phyloP scores from a whole-genome alignment of 2,797 vertebrate genomes.

The Urocyon cinereoargenteus region DNA sequence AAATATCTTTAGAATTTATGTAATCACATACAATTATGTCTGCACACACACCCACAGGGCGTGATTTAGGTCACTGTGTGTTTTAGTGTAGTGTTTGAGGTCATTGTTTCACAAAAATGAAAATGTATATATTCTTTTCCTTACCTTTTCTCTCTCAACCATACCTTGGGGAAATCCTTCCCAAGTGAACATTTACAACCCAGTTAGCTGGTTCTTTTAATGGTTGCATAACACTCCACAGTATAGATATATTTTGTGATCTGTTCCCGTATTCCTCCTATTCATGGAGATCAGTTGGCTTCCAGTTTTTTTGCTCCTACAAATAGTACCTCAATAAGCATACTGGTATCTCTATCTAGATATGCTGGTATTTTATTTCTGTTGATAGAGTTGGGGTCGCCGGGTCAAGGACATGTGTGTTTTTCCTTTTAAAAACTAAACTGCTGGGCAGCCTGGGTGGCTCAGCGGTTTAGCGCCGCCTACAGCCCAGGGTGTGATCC shows the following conservation, averaged over 20 bases:
- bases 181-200: not conserved
- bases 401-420: not conserved
- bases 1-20: slow-evolving; percentile 34
- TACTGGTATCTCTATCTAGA: not conserved
- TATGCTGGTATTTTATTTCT: not conserved
- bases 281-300: not conserved
- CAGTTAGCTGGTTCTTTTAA: not conserved
- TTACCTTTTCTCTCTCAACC: not conserved
- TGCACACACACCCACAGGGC: not conserved
- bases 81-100: not conserved
- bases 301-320: not conserved
- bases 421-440: slow-evolving; percentile 48
- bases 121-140: not conserved
- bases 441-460: not conserved
- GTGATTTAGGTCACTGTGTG: not conserved
- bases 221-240: not conserved
- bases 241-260: not conserved
- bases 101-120: slow-evolving; percentile 51
- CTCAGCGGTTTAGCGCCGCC: too few species aligned
- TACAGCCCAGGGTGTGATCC: too few species aligned
- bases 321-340: slow-evolving; percentile 34
- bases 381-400: not conserved
- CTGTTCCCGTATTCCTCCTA: not conserved
- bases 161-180: not conserved
- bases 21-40: not conserved